These are phyloP conservation scores for Stenotaenia linearis DNA, from an alignment of 2,888 invertebrate genomes.

Conservation along the genomic window DNA sequence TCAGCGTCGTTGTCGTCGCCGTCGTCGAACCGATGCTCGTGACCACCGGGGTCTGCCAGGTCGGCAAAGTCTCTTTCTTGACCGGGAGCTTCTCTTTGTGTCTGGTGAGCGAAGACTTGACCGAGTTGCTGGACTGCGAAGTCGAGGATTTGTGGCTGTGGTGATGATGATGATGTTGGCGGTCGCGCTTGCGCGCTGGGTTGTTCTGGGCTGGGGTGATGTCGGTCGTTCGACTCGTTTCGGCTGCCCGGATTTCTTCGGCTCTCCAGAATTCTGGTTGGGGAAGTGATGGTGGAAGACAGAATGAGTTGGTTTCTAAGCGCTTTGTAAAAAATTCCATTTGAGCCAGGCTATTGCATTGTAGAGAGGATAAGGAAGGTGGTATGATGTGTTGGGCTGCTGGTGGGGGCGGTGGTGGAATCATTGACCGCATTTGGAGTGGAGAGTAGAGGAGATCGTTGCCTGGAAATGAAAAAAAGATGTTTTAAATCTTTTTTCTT, in stretches of 20 bases:
- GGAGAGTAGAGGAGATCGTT: not conserved
- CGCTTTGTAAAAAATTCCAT: constrained; percentile 26
- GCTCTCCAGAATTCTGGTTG: not conserved
- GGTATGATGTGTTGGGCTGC: not conserved
- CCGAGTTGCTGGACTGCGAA: not conserved
- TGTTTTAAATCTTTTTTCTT: not conserved
- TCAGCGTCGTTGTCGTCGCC: not conserved
- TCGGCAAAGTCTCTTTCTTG: not conserved
- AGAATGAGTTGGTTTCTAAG: not conserved
- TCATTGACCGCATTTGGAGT: not conserved
- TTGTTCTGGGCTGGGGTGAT: not conserved
- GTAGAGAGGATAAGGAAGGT: not conserved
- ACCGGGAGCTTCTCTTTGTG: not conserved
- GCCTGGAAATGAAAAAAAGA: not conserved
- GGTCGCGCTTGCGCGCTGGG: not conserved
- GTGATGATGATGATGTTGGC: not conserved
- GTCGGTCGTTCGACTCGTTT: not conserved
- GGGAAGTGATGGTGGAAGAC: not conserved
- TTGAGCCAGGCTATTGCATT: constrained; percentile 24
- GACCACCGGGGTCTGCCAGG: not conserved
- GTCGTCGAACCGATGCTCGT: not conserved
- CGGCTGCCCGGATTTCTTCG: not conserved
- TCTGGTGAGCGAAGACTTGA: not conserved
- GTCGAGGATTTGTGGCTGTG: not conserved
- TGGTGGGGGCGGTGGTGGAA: not conserved